A percentile compares a stretch with the other conserved stretches of the same genome.
phyloP scores from a whole-genome alignment of 2,888 invertebrate genomes.

The Deilephila porcellus region DNA sequence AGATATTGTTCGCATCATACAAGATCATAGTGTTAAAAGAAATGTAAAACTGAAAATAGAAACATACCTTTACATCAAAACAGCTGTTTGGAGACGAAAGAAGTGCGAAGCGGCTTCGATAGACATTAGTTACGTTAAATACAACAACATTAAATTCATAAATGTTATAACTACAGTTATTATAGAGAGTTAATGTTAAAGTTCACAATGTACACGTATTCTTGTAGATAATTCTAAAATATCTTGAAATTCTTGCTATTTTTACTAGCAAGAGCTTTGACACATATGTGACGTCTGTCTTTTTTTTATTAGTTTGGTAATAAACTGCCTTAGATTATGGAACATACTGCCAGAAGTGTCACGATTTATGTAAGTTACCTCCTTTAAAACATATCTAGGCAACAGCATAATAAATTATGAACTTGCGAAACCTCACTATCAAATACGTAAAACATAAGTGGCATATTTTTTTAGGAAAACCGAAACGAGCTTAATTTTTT shows the following conservation, averaged over 20 bases:
- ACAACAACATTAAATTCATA: conserved; percentile 30
- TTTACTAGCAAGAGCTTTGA: not conserved
- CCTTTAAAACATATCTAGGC: too few species aligned
- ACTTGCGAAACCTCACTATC: too few species aligned
- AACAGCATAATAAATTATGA: too few species aligned
- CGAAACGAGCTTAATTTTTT: too few species aligned
- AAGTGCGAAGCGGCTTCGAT: conserved; percentile 45
- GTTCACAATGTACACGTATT: not conserved
- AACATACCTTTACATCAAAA: conserved; percentile 73
- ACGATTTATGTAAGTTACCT: too few species aligned
- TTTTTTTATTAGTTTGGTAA: too few species aligned
- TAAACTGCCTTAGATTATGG: too few species aligned
- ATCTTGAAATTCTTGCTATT: not conserved
- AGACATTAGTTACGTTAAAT: conserved; percentile 62
- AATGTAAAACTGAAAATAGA: not conserved
- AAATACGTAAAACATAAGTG: too few species aligned
- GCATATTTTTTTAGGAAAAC: too few species aligned
- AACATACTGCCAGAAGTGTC: too few species aligned
- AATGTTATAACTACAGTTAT: conserved; percentile 31
- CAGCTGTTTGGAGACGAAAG: conserved; percentile 62
- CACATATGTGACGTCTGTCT: not conserved
- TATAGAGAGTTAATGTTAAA: not conserved
- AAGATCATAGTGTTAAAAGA: not conserved
- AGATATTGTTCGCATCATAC: not conserved
- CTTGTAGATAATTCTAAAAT: not conserved